Conservation (phyloP, 2,113 vertebrate genomes). For the Ia io region DNA sequence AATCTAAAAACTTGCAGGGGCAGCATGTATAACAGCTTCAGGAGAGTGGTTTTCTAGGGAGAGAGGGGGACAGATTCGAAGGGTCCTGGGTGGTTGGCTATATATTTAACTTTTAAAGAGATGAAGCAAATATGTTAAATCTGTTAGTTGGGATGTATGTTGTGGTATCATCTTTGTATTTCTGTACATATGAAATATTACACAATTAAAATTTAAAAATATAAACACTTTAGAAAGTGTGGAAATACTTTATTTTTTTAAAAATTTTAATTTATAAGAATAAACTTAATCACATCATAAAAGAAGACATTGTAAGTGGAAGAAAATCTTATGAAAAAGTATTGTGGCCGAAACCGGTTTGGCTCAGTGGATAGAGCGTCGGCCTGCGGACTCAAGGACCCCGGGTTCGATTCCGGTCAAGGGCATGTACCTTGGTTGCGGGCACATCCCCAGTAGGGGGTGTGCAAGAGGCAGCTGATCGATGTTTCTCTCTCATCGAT, state of each 20-base stretch:
- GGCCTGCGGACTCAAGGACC: too few species aligned
- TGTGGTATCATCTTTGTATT: background rate
- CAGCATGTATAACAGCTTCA: background rate
- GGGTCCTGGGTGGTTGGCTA: background rate
- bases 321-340: background rate
- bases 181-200: background rate
- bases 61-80: background rate
- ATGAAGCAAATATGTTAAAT: background rate
- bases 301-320: background rate
- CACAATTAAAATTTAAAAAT: background rate
- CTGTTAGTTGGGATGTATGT: background rate
- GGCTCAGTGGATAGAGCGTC: too few species aligned
- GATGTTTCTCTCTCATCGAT: too few species aligned
- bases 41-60: background rate
- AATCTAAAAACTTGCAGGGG: background rate
- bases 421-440: too few species aligned
- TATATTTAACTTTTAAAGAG: conserved; percentile 25
- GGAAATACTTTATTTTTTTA: background rate
- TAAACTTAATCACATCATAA: background rate
- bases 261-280: conserved; percentile 6
- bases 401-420: too few species aligned
- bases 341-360: too few species aligned
- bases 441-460: too few species aligned
- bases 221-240: background rate
- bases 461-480: too few species aligned